These are phyloP conservation scores for Camponotus floridanus DNA, from an alignment of 1,140 invertebrate species.

Conservation along the genomic window DNA sequence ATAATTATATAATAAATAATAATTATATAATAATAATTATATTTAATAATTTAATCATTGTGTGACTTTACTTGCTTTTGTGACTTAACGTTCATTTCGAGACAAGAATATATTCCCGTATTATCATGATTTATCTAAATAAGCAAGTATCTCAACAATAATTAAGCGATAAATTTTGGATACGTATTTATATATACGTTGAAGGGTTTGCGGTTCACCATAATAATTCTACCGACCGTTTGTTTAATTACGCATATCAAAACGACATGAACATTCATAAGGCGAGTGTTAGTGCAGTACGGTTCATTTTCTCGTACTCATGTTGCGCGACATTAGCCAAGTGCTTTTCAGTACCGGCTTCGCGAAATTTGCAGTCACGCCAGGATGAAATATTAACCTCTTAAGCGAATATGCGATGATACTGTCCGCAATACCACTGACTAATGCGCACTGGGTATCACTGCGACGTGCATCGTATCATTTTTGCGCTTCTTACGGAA, in stretches of 20 bases:
- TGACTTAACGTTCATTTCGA: neutral
- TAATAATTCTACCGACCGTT: slow-evolving; percentile 33
- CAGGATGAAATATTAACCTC: slow-evolving; percentile 59
- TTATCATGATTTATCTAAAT: slow-evolving; percentile 6
- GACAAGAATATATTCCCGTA: no score
- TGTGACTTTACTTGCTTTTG: neutral
- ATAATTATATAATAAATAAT: no score
- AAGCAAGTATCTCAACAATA: slow-evolving; percentile 9
- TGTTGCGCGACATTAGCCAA: slow-evolving; percentile 57
- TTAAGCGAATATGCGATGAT: slow-evolving; percentile 61
- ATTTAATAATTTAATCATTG: neutral
- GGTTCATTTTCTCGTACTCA: slow-evolving; percentile 44
- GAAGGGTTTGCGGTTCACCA: neutral
- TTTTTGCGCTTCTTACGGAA: slow-evolving; percentile 53
- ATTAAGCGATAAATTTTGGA: slow-evolving; percentile 11
- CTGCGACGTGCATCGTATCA: slow-evolving; percentile 47
- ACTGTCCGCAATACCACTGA: slow-evolving; percentile 61
- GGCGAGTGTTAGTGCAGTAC: slow-evolving; percentile 27
- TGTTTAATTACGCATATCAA: slow-evolving; percentile 59
- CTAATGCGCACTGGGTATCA: slow-evolving; percentile 53
- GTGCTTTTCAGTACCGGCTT: slow-evolving; percentile 53
- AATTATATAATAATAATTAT: no score
- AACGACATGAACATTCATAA: slow-evolving; percentile 52
- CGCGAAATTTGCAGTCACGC: slow-evolving; percentile 56
- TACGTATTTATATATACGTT: neutral